Evolutionary conservation across 2,113 vertebrate species (phyloP).

Genomic region (Vulpes vulpes): DNA sequence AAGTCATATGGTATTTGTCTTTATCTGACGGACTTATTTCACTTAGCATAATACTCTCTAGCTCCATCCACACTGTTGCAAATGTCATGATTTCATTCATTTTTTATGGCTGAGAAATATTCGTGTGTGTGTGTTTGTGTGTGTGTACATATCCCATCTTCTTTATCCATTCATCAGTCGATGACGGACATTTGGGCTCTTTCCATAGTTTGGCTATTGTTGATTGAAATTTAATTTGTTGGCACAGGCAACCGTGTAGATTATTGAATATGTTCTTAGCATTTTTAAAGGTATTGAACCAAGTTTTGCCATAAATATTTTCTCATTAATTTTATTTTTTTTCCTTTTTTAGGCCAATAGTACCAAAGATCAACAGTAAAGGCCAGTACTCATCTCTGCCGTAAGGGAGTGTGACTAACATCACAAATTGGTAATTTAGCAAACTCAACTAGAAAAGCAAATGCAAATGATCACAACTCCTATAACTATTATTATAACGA

Average conservation of each 20-base stretch:
- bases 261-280: background rate
- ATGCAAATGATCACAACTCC: background rate
- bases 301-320: background rate
- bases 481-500: background rate
- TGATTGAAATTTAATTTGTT: slow-evolving; percentile 16
- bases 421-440: background rate
- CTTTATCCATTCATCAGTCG: background rate
- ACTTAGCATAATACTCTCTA: background rate
- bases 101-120: background rate
- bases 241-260: background rate
- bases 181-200: background rate
- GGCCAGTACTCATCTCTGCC: background rate
- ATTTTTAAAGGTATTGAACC: background rate
- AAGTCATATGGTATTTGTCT: background rate
- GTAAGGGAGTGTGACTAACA: background rate
- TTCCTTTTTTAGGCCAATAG: background rate
- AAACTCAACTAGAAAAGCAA: background rate
- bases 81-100: background rate
- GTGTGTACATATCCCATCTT: background rate
- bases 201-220: background rate
- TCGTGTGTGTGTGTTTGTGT: background rate
- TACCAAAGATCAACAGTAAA: background rate
- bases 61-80: background rate
- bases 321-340: background rate
- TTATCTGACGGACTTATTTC: background rate